These are phyloP conservation scores for Anolis sagrei DNA, from an alignment of 2,113 vertebrate species.

Conservation along the genomic window DNA sequence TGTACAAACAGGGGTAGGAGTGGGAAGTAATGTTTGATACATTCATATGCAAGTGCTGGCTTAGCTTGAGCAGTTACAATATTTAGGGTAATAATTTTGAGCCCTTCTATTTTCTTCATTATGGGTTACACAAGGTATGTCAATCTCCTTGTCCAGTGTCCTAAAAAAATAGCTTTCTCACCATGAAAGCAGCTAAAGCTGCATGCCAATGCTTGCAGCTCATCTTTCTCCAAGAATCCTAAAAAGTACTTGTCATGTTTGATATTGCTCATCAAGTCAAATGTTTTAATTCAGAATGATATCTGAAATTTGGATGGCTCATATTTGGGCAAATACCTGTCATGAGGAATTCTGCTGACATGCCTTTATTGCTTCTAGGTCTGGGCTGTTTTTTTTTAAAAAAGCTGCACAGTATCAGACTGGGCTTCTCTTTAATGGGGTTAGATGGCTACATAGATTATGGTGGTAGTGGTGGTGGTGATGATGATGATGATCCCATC, in stretches of 20 bases:
- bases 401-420: conserved; percentile 46
- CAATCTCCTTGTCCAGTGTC: background rate
- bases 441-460: background rate
- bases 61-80: background rate
- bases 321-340: conserved; percentile 19
- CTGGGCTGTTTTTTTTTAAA: conserved; percentile 14
- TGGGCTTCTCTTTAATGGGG: background rate
- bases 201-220: conserved; percentile 12
- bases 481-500: background rate
- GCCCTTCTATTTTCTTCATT: background rate
- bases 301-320: conserved; percentile 25
- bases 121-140: background rate
- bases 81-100: conserved; percentile 19
- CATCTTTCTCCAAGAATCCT: conserved; percentile 23
- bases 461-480: background rate
- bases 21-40: background rate
- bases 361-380: conserved; percentile 25
- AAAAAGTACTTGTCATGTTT: conserved; percentile 34
- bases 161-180: conserved; percentile 22
- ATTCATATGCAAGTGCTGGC: background rate
- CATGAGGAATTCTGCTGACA: background rate
- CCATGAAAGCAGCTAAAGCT: background rate
- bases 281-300: conserved; percentile 43
- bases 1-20: background rate
- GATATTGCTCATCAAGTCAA: background rate